Conservation (phyloP, 2,888 invertebrate species). For the Syrphus vitripennis region DNA sequence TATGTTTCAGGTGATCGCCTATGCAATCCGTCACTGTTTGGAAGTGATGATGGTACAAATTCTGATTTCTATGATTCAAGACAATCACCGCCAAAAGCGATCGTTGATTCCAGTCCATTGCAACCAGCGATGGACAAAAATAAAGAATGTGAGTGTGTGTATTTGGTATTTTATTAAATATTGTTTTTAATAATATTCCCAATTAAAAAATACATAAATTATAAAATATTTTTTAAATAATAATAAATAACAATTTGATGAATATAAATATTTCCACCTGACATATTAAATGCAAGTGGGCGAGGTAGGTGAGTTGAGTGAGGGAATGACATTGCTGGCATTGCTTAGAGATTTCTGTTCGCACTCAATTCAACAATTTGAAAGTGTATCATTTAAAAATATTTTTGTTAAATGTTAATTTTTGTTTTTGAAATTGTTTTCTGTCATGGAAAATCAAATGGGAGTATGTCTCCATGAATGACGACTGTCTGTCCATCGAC, state of each 20-base stretch:
- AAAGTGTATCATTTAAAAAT: slow-evolving; percentile 42
- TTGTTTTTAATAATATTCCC: background rate
- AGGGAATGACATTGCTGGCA: background rate
- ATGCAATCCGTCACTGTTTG: slow-evolving; percentile 78
- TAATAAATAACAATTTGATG: slow-evolving; percentile 36
- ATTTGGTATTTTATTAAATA: background rate
- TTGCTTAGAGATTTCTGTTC: slow-evolving; percentile 35
- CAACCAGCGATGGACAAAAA: slow-evolving; percentile 97
- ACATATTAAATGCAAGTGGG: background rate
- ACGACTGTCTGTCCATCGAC: background rate
- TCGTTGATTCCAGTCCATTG: slow-evolving; percentile 96
- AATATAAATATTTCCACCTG: slow-evolving; percentile 64
- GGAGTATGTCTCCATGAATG: slow-evolving; percentile 18
- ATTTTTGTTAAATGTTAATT: background rate
- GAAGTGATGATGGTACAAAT: slow-evolving; percentile 80
- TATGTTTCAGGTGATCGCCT: slow-evolving; percentile 78
- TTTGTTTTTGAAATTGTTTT: background rate
- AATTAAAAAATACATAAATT: background rate
- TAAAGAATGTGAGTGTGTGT: slow-evolving; percentile 95
- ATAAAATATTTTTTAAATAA: slow-evolving; percentile 11
- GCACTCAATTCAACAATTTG: slow-evolving; percentile 26
- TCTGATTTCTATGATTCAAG: slow-evolving; percentile 80
- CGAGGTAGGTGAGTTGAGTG: background rate
- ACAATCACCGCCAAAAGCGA: slow-evolving; percentile 92
- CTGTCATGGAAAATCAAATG: slow-evolving; percentile 5